Conservation (phyloP, 2,113 vertebrate genomes). For the Carassius auratus region DNA sequence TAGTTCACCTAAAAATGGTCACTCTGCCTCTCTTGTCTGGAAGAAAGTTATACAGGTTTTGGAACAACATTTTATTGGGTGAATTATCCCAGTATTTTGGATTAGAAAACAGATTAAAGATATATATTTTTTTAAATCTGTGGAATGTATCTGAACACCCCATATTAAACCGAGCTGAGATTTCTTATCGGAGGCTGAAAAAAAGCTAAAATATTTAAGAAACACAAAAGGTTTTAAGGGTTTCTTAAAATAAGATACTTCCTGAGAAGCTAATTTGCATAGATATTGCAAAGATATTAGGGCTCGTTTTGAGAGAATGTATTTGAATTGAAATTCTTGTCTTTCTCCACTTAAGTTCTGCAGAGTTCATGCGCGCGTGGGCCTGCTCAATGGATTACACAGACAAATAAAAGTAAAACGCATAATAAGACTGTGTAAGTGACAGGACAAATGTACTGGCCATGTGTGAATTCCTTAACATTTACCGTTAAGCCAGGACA, state of each 20-base stretch:
- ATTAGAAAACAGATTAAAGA: background rate
- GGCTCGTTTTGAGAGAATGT: background rate
- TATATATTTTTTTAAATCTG: background rate
- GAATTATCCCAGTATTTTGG: background rate
- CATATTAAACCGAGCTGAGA: background rate
- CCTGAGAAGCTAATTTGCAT: background rate
- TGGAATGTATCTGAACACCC: background rate
- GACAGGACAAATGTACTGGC: constrained; percentile 33
- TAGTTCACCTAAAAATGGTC: background rate
- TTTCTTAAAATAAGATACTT: background rate
- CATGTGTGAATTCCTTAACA: constrained; percentile 46
- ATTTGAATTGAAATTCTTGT: background rate
- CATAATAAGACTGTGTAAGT: constrained; percentile 29
- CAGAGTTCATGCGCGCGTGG: constrained; percentile 4
- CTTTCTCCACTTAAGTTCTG: background rate
- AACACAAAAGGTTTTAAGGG: background rate
- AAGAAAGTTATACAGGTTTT: background rate
- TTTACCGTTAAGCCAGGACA: constrained; percentile 35
- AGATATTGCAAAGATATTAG: background rate
- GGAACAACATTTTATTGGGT: background rate
- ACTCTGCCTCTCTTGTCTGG: background rate
- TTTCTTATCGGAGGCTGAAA: background rate
- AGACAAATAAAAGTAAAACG: constrained; percentile 26
- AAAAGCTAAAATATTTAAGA: background rate
- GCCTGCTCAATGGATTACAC: constrained; percentile 26